Conservation (phyloP, 2,888 invertebrate species). For the Cerceris rybyensis region DNA sequence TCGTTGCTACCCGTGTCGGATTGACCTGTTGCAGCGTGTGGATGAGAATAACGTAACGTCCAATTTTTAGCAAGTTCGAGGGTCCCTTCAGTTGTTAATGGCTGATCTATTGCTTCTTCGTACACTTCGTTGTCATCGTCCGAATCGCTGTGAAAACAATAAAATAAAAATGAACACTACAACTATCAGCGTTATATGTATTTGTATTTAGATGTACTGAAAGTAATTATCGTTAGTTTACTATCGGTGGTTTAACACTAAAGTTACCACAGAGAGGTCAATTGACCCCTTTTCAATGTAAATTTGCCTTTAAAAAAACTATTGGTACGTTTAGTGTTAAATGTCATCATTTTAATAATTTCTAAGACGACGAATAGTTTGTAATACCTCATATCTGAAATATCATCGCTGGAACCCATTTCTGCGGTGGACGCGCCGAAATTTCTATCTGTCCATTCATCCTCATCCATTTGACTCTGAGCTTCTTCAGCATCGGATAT, state of each 20-base stretch:
- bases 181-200: too few relatives aligned
- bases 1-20: slow-evolving; percentile 83
- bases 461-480: slow-evolving; percentile 93
- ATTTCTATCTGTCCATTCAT: slow-evolving; percentile 97
- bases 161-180: neutral
- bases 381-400: slow-evolving; percentile 83
- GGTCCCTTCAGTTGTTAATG: slow-evolving; percentile 86
- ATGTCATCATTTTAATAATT: neutral
- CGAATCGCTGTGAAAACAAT: slow-evolving; percentile 82
- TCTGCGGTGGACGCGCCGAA: slow-evolving; percentile 91
- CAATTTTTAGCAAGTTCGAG: slow-evolving; percentile 87
- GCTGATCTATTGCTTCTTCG: slow-evolving; percentile 87
- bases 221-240: too few relatives aligned
- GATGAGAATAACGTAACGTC: slow-evolving; percentile 84
- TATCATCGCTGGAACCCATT: slow-evolving; percentile 86
- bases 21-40: slow-evolving; percentile 74
- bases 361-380: slow-evolving; percentile 1
- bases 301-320: too few relatives aligned
- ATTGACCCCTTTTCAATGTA: too few relatives aligned
- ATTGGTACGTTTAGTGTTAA: too few relatives aligned
- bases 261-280: too few relatives aligned
- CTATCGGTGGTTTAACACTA: too few relatives aligned
- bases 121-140: slow-evolving; percentile 87
- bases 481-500: slow-evolving; percentile 86
- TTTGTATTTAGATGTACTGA: too few relatives aligned